phyloP scores from a whole-genome alignment of 92 coral and sea anemone genomes.

The Phenganax stokvisi region DNA sequence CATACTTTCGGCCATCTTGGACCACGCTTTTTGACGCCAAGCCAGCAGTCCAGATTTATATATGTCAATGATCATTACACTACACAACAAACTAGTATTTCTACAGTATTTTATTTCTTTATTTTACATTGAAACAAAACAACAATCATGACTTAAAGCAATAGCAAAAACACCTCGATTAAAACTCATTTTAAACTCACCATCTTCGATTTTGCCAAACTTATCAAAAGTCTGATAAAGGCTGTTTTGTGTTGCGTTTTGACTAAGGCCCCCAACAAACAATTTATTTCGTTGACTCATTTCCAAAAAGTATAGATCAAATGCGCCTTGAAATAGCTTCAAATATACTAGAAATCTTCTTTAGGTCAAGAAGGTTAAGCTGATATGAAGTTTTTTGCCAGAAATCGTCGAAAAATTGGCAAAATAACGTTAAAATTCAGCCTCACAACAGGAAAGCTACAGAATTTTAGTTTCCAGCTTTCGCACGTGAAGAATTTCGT shows the following conservation, averaged over 20 bases:
- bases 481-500: background rate
- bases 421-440: background rate
- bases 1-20: too few relatives aligned
- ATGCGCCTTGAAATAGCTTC: background rate
- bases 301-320: background rate
- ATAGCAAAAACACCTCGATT: too few relatives aligned
- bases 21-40: too few relatives aligned
- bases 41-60: too few relatives aligned
- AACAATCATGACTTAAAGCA: background rate
- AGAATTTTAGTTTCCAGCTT: background rate
- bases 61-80: too few relatives aligned
- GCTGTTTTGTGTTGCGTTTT: conserved; percentile 14
- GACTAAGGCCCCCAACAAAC: conserved; percentile 67
- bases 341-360: background rate
- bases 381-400: background rate
- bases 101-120: too few relatives aligned
- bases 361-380: background rate
- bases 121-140: too few relatives aligned
- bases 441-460: too few relatives aligned
- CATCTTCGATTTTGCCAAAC: conserved; percentile 32
- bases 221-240: conserved; percentile 29
- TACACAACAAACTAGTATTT: too few relatives aligned
- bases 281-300: conserved; percentile 54
- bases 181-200: conserved; percentile 7
- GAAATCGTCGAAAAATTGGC: background rate